Evolutionary conservation across 2,888 invertebrate species (phyloP).

Genomic region (Octonoba sinensis): DNA sequence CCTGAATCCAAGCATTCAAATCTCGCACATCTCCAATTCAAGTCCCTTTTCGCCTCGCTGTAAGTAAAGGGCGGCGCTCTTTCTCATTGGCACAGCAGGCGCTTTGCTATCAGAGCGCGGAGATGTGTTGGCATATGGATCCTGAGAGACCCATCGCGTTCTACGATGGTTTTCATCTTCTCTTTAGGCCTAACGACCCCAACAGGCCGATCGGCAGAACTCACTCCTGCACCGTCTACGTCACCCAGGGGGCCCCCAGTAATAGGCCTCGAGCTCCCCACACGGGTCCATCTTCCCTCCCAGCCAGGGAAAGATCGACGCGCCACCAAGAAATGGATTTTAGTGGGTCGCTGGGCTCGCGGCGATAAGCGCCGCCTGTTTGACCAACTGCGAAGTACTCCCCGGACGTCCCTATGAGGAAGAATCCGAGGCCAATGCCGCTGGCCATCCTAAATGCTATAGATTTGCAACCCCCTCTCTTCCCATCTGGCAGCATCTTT

Average conservation of each 20-base stretch:
- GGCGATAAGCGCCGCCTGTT: slow-evolving; percentile 62
- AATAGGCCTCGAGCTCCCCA: slow-evolving; percentile 62
- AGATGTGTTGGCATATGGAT: slow-evolving; percentile 64
- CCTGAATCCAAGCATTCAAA: slow-evolving; percentile 64
- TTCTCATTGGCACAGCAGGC: slow-evolving; percentile 40
- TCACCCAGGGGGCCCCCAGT: slow-evolving; percentile 45
- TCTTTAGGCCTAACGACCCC: slow-evolving; percentile 65
- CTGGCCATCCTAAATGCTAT: slow-evolving; percentile 61
- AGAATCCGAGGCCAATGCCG: slow-evolving; percentile 49
- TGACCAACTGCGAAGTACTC: slow-evolving; percentile 65
- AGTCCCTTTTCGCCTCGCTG: slow-evolving; percentile 53
- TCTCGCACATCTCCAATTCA: slow-evolving; percentile 63
- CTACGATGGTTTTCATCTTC: slow-evolving; percentile 64
- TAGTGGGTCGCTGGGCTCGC: slow-evolving; percentile 54
- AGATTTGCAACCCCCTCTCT: slow-evolving; percentile 57
- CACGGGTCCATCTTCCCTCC: slow-evolving; percentile 56
- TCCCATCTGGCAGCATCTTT: slow-evolving; percentile 25
- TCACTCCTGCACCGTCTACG: slow-evolving; percentile 39
- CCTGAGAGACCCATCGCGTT: slow-evolving; percentile 61
- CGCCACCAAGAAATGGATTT: slow-evolving; percentile 59
- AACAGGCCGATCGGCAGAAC: slow-evolving; percentile 60
- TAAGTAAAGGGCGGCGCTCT: slow-evolving; percentile 46
- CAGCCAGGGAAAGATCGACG: slow-evolving; percentile 57
- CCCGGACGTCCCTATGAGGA: slow-evolving; percentile 54
- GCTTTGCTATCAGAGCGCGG: slow-evolving; percentile 11